Base-by-base conservation (phyloP, 2,888 invertebrate species). In the Molanna angustata region DNA sequence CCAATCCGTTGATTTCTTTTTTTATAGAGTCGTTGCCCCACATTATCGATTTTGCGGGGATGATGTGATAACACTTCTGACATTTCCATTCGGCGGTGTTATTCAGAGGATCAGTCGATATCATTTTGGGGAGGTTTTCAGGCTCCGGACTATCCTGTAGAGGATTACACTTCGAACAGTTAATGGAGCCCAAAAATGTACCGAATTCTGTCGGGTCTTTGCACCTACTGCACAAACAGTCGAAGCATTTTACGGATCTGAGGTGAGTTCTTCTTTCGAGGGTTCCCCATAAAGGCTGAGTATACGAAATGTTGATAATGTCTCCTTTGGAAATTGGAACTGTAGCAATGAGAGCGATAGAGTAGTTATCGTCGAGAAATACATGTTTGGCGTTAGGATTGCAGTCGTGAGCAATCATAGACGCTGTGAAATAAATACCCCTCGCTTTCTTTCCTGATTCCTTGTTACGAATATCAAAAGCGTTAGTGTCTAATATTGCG, bases 371-470 rank as follows among this genome's bases (percentile, higher is more conserved):
- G 47, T 80, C 82, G 35, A 76, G 61, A 62, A 84, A 85, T 27
- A 80, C 74, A 64, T 88, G 88, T 43, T 82, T 77, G 1, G 87
- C 85, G 64, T 89, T 89, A 18, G 88, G 82, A 56, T 73, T 77
- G 65, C 89, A 89, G 62, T 83, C 82, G 64, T 89, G 89, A 46
- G 85, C 79, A 68, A 88, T 78, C 77, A 88, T 80, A 4, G 85
- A 79, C 0, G 83, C 82, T 48, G 76, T 78, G 1, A 83, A 76
- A 65, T 83, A 89, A 52, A 89, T 67, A 43, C 80, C 84, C 54
- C 86, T 72, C 18, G 82, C 70, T 61, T 79, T 80, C 22, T 73
- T 72, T 2, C 70, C 60, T 40, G 73, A 71, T 64, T 76, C 70
- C 35, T 71, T 65, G 56, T 79, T 77, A 18, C 84, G 73, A 1